Evolutionary conservation across 2,797 vertebrate species (phyloP), one percentile per base, ranked within the genome.

Genomic region (Bovichtus variegatus): DNA sequence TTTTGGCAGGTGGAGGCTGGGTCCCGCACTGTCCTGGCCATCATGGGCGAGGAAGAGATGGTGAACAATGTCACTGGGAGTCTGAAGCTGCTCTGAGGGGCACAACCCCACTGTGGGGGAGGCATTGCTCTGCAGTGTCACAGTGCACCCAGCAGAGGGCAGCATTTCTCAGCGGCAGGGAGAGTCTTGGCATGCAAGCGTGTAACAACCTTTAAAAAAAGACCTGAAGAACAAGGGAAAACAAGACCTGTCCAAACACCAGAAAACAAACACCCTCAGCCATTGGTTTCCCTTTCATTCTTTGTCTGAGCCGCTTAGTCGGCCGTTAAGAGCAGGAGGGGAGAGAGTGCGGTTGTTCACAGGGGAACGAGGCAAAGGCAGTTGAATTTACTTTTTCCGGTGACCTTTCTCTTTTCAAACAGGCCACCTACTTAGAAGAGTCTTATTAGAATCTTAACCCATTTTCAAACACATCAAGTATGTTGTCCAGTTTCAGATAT

Each of bases 11-110:
- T 97, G 85, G 95, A 95, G 67, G 82, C 95, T 15, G 96, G 96
- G 5, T 96, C 96, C 47, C 93, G 93, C 80, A 96, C 96, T 0
- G 94, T 97, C 43, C 84, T 97, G 81, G 95, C 95, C 84, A 92
- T 97, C 69, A 94, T 97, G 80, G 96, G 96, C 6, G 95, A 96
- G 71, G 96, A 96, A 63, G 95, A 96, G 71, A 94, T 94, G 84
- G 96, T 96, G 70, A 96, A 96, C 86, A 95, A 95, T 53, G 95
- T 96, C 71, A 96, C 95, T n/a, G 96, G 96, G 63, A 96, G 94
- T 84, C 93, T 97, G 71, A 96, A 96, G 89, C 91, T 96, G 82
- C 95, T 96, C 76, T 96, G 85, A 91, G 62, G 43, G 55, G 36
- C 53, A 67, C 41, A 11, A 49, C 59, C 51, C 41, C 34, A 59